phyloP scores from a whole-genome alignment of 2,888 invertebrate genomes.

The Dryococelus australis region DNA sequence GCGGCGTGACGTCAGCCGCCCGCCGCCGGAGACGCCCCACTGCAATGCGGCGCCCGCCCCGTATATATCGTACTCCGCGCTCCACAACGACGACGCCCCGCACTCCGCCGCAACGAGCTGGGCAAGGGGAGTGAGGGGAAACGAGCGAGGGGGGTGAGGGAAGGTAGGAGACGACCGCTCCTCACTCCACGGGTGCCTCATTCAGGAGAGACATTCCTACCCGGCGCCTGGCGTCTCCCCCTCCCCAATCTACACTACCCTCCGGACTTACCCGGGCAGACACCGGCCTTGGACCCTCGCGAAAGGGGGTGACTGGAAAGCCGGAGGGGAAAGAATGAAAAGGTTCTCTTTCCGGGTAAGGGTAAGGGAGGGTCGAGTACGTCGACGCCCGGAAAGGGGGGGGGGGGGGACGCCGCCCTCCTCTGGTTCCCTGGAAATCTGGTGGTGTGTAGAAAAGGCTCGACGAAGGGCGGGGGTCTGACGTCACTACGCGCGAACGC shows the following conservation, averaged over 20 bases:
- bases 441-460: no score
- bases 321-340: background rate
- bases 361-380: background rate
- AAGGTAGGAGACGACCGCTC: background rate
- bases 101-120: background rate
- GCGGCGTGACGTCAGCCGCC: background rate
- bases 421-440: background rate
- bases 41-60: conserved; percentile 7
- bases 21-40: background rate
- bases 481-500: no score
- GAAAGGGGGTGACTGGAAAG: background rate
- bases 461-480: no score
- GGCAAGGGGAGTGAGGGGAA: background rate
- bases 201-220: conserved; percentile 6
- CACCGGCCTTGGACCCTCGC: background rate
- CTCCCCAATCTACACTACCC: background rate
- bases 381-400: background rate
- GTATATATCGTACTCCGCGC: background rate
- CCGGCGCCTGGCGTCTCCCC: background rate
- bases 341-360: no score
- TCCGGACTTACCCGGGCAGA: background rate
- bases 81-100: background rate
- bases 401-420: background rate
- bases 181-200: background rate
- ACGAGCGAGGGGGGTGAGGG: background rate